Conservation (phyloP, 2,888 invertebrate genomes). For the Drosophila multiciliata region DNA sequence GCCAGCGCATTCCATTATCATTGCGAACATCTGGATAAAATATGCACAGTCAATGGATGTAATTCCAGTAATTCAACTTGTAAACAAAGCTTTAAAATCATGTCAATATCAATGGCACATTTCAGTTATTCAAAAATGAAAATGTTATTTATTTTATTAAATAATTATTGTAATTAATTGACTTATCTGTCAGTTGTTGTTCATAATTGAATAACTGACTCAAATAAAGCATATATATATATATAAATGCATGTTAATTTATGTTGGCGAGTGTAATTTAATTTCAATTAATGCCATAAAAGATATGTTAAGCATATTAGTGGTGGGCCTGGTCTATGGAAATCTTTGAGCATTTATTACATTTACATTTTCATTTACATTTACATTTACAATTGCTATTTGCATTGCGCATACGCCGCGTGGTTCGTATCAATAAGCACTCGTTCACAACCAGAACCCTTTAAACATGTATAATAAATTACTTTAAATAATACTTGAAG, state of each 20-base stretch:
- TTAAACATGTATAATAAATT: neutral
- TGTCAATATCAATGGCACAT: neutral
- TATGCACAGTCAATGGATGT: neutral
- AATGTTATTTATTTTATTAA: neutral
- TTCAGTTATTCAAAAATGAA: neutral
- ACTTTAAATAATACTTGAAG: neutral
- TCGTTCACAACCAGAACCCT: too few relatives aligned
- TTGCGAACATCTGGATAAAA: neutral
- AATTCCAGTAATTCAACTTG: neutral
- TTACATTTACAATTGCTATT: neutral
- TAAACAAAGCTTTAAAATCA: neutral
- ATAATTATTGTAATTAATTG: neutral
- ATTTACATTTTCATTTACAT: conserved; percentile 14
- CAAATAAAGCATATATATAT: neutral
- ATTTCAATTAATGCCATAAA: conserved; percentile 20
- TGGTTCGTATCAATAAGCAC: conserved; percentile 17
- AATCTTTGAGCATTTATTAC: conserved; percentile 23
- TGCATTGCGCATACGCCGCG: conserved; percentile 20
- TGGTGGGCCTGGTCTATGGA: neutral
- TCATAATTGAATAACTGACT: neutral
- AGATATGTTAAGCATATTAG: conserved; percentile 13
- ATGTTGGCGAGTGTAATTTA: conserved; percentile 35
- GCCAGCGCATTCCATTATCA: neutral
- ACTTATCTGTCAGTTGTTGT: neutral
- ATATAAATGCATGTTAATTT: neutral